Conservation (phyloP, 2,888 invertebrate genomes). For the Lasioglossum vierecki region DNA sequence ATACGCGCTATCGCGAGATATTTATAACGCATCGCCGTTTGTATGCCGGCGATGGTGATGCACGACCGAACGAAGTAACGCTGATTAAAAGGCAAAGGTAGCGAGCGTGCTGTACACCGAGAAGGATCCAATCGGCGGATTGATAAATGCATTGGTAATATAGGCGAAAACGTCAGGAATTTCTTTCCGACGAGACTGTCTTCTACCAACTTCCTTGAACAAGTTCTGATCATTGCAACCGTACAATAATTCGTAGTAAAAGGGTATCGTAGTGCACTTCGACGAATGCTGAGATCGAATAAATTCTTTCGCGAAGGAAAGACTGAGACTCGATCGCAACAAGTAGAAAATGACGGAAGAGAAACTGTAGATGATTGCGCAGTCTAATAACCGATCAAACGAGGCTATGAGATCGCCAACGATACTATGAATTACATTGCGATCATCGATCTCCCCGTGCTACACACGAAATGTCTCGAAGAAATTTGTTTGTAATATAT, state of each 20-base stretch:
- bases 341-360: neutral
- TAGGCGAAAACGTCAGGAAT: slow-evolving; percentile 19
- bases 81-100: slow-evolving; percentile 60
- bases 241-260: too few relatives aligned
- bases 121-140: slow-evolving; percentile 38
- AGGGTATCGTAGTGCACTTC: neutral
- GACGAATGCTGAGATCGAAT: neutral
- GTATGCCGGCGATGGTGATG: slow-evolving; percentile 31
- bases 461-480: too few relatives aligned
- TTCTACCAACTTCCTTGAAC: too few relatives aligned
- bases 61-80: slow-evolving; percentile 37
- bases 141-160: slow-evolving; percentile 49
- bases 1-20: slow-evolving; percentile 44
- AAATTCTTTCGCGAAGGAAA: too few relatives aligned
- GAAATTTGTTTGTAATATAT: too few relatives aligned
- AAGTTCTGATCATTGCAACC: too few relatives aligned
- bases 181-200: slow-evolving; percentile 2
- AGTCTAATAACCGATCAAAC: too few relatives aligned
- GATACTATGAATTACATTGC: too few relatives aligned
- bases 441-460: too few relatives aligned
- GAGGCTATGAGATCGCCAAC: too few relatives aligned
- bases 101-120: slow-evolving; percentile 13
- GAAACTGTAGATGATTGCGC: neutral
- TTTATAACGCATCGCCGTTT: slow-evolving; percentile 51
- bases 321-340: too few relatives aligned